These are phyloP conservation scores for Chalcis sispes DNA, from an alignment of 2,888 invertebrate species.

Conservation along the genomic window DNA sequence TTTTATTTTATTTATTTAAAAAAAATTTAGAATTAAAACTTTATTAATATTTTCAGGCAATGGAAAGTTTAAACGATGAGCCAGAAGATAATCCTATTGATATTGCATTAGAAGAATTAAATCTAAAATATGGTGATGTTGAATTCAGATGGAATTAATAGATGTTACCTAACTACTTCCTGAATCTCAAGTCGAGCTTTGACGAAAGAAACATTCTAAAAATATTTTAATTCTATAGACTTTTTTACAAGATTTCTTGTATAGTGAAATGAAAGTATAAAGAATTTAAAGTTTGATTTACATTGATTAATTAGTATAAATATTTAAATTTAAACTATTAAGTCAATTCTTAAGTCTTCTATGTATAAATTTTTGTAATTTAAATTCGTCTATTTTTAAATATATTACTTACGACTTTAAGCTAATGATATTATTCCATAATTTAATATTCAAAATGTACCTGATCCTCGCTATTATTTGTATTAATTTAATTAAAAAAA, in stretches of 20 bases:
- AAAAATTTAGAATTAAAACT: conserved; percentile 7
- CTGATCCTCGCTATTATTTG: not conserved
- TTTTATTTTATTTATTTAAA: not conserved
- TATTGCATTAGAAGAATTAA: conserved; percentile 69
- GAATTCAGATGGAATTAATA: conserved; percentile 68
- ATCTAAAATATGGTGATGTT: conserved; percentile 71
- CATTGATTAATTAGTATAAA: conserved; percentile 36
- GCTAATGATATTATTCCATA: not conserved
- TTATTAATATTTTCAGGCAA: conserved; percentile 64
- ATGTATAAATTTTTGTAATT: conserved; percentile 49
- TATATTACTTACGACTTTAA: conserved; percentile 29
- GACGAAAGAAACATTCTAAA: conserved; percentile 38
- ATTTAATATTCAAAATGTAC: no score
- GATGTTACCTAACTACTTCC: conserved; percentile 29
- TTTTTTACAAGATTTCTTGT: conserved; percentile 47
- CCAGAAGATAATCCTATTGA: conserved; percentile 69
- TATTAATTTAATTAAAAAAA: no score
- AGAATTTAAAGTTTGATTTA: conserved; percentile 40
- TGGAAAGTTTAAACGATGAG: conserved; percentile 66
- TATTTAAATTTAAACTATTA: conserved; percentile 36
- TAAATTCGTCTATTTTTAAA: conserved; percentile 50
- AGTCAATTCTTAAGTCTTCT: conserved; percentile 48
- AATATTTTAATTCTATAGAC: conserved; percentile 29
- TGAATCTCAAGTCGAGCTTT: conserved; percentile 48
- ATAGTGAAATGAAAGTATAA: conserved; percentile 48